Evolutionary conservation across 1,140 invertebrate species (phyloP).

Genomic region (Eriocheir sinensis): DNA sequence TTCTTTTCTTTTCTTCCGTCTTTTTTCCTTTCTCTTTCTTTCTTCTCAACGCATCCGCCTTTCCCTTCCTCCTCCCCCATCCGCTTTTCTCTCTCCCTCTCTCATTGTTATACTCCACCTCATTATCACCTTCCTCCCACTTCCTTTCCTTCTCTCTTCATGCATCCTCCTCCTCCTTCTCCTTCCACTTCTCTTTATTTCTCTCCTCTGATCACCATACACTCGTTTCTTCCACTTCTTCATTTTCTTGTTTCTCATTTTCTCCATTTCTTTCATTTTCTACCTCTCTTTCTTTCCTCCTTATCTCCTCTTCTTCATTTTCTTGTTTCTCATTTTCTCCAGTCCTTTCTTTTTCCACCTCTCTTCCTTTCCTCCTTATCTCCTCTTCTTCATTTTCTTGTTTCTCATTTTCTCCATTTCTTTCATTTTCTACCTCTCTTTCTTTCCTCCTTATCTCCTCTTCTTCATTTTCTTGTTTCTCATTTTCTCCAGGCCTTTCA

Average conservation of each 20-base stretch:
- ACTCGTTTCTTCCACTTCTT: background rate
- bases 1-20: background rate
- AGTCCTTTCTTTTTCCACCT: too few relatives aligned
- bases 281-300: background rate
- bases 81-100: background rate
- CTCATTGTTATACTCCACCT: too few relatives aligned
- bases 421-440: too few relatives aligned
- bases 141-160: background rate
- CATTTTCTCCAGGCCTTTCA: too few relatives aligned
- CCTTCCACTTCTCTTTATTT: background rate
- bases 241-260: too few relatives aligned
- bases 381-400: too few relatives aligned
- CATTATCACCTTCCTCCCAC: background rate
- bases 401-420: too few relatives aligned
- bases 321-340: too few relatives aligned
- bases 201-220: background rate
- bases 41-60: background rate
- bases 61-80: too few relatives aligned
- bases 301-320: background rate
- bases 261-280: too few relatives aligned
- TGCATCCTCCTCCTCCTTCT: background rate
- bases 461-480: too few relatives aligned
- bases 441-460: background rate
- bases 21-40: background rate
- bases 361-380: too few relatives aligned